Evolutionary conservation across 2,888 invertebrate genomes (phyloP).

Genomic region (Metalampra italica): DNA sequence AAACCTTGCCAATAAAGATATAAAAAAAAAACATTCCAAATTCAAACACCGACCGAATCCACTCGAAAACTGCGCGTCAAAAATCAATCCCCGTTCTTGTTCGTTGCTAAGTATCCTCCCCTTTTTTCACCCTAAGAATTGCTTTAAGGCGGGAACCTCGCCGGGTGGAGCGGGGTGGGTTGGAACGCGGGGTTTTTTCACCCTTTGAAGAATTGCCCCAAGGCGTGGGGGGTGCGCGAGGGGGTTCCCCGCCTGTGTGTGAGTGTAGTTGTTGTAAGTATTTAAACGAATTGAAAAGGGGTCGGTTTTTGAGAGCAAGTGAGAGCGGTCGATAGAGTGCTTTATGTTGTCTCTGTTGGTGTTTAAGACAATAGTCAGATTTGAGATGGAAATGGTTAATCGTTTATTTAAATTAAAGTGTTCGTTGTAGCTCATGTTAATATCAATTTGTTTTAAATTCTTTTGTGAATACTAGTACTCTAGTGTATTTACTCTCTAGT

Average conservation of each 20-base stretch:
- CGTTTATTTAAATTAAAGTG: too few species aligned
- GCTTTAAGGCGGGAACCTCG: slow-evolving; percentile 61
- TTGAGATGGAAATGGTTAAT: too few species aligned
- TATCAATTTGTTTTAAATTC: too few species aligned
- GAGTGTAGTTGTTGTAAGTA: slow-evolving; percentile 54
- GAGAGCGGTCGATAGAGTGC: slow-evolving; percentile 31
- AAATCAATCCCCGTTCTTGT: slow-evolving; percentile 61
- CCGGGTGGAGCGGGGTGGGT: slow-evolving; percentile 35
- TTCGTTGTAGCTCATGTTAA: too few species aligned
- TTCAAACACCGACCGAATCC: slow-evolving; percentile 22
- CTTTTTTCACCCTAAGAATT: slow-evolving; percentile 76
- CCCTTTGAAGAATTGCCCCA: slow-evolving; percentile 78
- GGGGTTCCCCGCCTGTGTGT: slow-evolving; percentile 43
- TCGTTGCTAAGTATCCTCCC: slow-evolving; percentile 74
- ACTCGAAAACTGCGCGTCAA: slow-evolving; percentile 34
- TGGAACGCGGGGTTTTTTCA: slow-evolving; percentile 62
- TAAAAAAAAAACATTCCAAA: slow-evolving; percentile 14
- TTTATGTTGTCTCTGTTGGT: neutral
- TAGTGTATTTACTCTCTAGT: too few species aligned
- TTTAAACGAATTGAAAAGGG: slow-evolving; percentile 71
- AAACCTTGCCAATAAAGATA: neutral
- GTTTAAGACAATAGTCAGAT: neutral
- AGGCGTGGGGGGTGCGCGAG: slow-evolving; percentile 61
- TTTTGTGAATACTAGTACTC: too few species aligned
- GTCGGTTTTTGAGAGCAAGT: slow-evolving; percentile 61